Evolutionary conservation across 2,113 vertebrate species (phyloP), one percentile per base, ranked within the genome.

Genomic region (Brevimyrus niger): DNA sequence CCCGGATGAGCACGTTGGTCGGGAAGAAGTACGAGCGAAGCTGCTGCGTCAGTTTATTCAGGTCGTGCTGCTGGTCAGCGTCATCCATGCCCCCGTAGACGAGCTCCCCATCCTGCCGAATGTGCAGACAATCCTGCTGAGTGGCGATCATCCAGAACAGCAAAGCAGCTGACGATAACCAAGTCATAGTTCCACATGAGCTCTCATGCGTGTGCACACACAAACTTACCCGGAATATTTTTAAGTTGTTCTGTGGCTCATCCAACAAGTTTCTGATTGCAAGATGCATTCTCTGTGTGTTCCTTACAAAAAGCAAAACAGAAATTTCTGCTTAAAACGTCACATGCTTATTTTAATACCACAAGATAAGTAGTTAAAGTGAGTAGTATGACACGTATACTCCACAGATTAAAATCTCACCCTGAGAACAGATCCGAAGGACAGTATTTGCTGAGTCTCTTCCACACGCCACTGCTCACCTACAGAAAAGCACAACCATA

Each of bases 191-290:
- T 82, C 42, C 38, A 44, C 31, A 82, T 21, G 17, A 38, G 5
- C 6, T 17, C 76, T 84, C 44, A 23, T n/a, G 42, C 13, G 44
- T 0, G 19, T 47, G 44, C 23, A 13, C 61, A 69, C 27, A 42
- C 1, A 19, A 23, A 80, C 89, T 96, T 94, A 99, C 98, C 97
- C 99, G 98, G 93, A 99, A 99, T 92, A 99, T 97, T 94, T 99
- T 99, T 90, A 99, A 95, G 95, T 99, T 99, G 95, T 99, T 99
- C 94, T 99, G 98, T 53, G 98, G 95, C 93, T 99, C 98, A 93
- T 98, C 97, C 91, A 99, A 94, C 92, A 99, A 95, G 92, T 97
- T 98, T 94, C 95, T 98, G 95, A 99, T 95, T 93, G 98, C 98
- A 94, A 99, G 97, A 93, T 97, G 96, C 98, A 99, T 99, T 92